Evolutionary conservation across 2,113 vertebrate genomes (phyloP), one percentile per base, ranked within the genome.

Genomic region (Vombatus ursinus): DNA sequence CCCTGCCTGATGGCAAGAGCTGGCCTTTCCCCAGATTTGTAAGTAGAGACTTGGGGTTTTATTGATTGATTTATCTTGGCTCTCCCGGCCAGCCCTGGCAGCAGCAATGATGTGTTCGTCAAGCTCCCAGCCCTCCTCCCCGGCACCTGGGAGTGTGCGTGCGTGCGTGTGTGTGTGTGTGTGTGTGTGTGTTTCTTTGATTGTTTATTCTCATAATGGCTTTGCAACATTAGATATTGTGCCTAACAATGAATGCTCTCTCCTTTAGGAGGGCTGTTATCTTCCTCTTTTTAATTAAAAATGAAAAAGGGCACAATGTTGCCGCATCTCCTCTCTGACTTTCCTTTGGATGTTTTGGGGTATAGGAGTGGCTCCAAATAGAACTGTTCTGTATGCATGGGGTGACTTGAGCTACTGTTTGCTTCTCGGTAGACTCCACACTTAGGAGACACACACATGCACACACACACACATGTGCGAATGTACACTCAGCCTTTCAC

Each of bases 361-460:
- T 49, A 28, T 0, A 1, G 84, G 1, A 0, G n/a, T 52, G 92
- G 95, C 93, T 97, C 90, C 95, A 95, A 97, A 91, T 68, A 22
- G 91, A 24, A 93, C 92, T 96, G 95, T 97, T 96, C 96, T 96
- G 94, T 77, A 90, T 89, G 91, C n/a, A 19, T 61, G 94, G 89
- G 97, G 97, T 97, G 96, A 97, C 92, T 92, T 37, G 22, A 0
- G n/a, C 93, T 90, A 93, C 92, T 96, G 51, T 96, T 94, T 97
- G 96, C 57, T 94, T 95, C 96, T 96, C 95, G 96, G 96, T 95
- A 95, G 97, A 61, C 9, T 24, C 54, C 9, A 11, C 54, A 31
- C 54, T 61, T 61, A 31, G 54, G 54, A 61, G 8, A 11, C 2
- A 14, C 57, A 11, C 28, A 2, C 57, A 3, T 26, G 2, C 28